Evolutionary conservation across 2,113 vertebrate species (phyloP).

Genomic region (Bos indicus): DNA sequence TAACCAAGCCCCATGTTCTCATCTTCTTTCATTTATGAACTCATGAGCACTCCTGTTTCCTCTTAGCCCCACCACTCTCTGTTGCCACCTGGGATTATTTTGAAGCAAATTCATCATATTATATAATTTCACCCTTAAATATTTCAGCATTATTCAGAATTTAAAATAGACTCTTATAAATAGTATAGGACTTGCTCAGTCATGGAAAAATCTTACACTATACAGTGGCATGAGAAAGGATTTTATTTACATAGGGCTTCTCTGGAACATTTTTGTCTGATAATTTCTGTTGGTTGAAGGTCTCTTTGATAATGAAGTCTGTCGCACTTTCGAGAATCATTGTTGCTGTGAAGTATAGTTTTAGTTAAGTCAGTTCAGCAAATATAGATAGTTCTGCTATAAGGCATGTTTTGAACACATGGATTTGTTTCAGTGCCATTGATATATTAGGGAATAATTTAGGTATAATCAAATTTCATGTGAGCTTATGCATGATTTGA

Average conservation of each 20-base stretch:
- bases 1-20: background rate
- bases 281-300: background rate
- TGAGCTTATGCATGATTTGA: background rate
- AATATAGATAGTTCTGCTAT: background rate
- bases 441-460: background rate
- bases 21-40: background rate
- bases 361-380: background rate
- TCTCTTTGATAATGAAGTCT: background rate
- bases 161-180: conserved; percentile 44
- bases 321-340: background rate
- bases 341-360: background rate
- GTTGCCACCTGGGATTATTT: background rate
- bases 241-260: background rate
- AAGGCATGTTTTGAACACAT: background rate
- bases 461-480: background rate
- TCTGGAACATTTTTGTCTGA: background rate
- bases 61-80: background rate
- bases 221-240: background rate
- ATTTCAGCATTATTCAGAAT: background rate
- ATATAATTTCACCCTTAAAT: conserved; percentile 16
- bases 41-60: background rate
- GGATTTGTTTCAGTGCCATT: background rate
- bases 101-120: background rate
- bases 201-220: background rate
- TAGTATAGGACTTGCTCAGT: background rate